Evolutionary conservation across 53 echinoderm and acorn worm genomes (phyloP).

Genomic region (Stichopus horrens): DNA sequence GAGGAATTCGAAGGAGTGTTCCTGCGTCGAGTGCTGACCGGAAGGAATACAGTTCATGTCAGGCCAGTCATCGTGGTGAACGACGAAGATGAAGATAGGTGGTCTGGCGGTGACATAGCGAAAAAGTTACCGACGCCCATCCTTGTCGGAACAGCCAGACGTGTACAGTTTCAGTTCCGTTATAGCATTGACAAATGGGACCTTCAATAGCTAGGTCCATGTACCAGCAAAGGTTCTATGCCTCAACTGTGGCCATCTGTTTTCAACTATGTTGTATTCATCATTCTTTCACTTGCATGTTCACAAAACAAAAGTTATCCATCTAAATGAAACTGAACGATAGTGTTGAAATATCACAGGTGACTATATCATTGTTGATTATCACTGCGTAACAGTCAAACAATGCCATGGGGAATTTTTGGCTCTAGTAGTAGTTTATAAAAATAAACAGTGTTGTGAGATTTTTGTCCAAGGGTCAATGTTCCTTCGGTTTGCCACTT

Average conservation of each 20-base stretch:
- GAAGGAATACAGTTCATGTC: conserved; percentile 4
- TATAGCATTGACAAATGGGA: conserved; percentile 7
- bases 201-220: background rate
- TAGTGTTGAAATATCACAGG: no score
- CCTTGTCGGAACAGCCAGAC: background rate
- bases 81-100: background rate
- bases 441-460: no score
- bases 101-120: background rate
- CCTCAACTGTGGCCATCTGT: background rate
- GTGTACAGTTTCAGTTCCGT: conserved; percentile 10
- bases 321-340: no score
- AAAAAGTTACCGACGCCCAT: conserved; percentile 10
- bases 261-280: background rate
- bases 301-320: no score
- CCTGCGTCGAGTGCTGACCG: conserved; percentile 61
- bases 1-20: conserved; percentile 60
- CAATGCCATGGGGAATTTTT: no score
- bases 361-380: no score
- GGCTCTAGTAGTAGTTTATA: no score
- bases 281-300: conserved; percentile 1
- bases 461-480: no score
- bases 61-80: background rate
- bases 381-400: no score
- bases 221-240: background rate
- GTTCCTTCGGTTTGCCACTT: no score